Evolutionary conservation across 1,140 invertebrate genomes (phyloP).

Genomic region (Zaprionus lachaisei): DNA sequence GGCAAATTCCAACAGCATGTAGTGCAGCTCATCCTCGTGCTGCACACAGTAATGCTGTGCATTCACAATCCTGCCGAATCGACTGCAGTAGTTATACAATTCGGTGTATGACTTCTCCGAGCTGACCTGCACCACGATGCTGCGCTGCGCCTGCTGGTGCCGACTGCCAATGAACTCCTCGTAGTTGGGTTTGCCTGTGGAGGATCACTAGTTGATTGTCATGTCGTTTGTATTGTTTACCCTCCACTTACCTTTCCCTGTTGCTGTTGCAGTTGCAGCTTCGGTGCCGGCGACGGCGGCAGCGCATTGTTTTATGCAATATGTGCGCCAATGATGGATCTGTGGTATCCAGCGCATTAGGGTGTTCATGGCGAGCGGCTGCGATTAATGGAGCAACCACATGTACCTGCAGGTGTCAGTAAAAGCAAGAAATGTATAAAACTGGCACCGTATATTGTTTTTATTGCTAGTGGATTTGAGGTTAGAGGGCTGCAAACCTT

Average conservation of each 20-base stretch:
- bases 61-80: constrained; percentile 86
- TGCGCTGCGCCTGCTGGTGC: constrained; percentile 79
- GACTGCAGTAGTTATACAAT: constrained; percentile 87
- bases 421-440: constrained; percentile 13
- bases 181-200: constrained; percentile 56
- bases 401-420: constrained; percentile 36
- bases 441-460: constrained; percentile 31
- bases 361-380: constrained; percentile 55
- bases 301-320: constrained; percentile 63
- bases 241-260: constrained; percentile 4
- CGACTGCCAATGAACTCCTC: constrained; percentile 68
- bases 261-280: constrained; percentile 3
- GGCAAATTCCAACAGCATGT: constrained; percentile 89
- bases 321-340: constrained; percentile 57
- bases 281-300: constrained; percentile 29
- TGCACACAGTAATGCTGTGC: constrained; percentile 87
- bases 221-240: constrained; percentile 17
- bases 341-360: constrained; percentile 56
- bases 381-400: constrained; percentile 19
- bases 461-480: constrained; percentile 39
- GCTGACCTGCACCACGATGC: constrained; percentile 88
- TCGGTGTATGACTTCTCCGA: constrained; percentile 87
- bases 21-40: constrained; percentile 86
- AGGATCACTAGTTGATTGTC: background rate
- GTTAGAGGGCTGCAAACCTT: constrained; percentile 48